phyloP scores from a whole-genome alignment of 1,140 invertebrate genomes.

The Rhyacophila brunnea region DNA sequence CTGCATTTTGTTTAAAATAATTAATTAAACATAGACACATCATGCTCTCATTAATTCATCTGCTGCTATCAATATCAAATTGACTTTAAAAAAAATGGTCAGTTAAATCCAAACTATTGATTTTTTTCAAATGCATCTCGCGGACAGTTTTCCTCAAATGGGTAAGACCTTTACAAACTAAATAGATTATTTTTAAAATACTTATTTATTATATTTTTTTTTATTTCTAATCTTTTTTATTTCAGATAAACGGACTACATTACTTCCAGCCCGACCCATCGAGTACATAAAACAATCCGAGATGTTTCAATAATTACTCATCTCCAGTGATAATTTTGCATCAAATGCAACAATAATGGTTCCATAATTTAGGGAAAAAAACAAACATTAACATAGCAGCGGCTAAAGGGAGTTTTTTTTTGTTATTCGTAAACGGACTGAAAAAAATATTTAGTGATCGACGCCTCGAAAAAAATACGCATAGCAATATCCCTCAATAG shows the following conservation, averaged over 20 bases:
- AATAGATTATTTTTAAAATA: constrained; percentile 10
- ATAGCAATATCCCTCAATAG: constrained; percentile 36
- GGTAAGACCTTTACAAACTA: constrained; percentile 4
- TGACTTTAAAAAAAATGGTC: background rate
- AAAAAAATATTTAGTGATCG: constrained; percentile 19
- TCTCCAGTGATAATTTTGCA: constrained; percentile 15
- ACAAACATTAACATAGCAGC: constrained; percentile 8
- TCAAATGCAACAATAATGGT: constrained; percentile 8
- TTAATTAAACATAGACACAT: background rate
- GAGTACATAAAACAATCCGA: constrained; percentile 43
- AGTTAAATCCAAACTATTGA: background rate
- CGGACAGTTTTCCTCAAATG: background rate
- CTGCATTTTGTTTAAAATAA: background rate
- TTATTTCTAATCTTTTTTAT: constrained; percentile 34
- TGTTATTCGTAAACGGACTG: constrained; percentile 9
- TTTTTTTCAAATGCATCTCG: constrained; percentile 14
- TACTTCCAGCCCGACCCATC: constrained; percentile 67
- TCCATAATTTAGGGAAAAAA: constrained; percentile 12
- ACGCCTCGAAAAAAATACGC: constrained; percentile 32
- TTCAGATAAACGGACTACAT: constrained; percentile 71
- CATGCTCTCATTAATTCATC: too few relatives aligned
- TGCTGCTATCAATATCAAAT: background rate
- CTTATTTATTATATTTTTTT: constrained; percentile 1
- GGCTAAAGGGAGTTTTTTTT: background rate
- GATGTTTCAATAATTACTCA: constrained; percentile 2